These are phyloP conservation scores for Petroica traversi DNA, from an alignment of 2,113 vertebrate species.

Conservation along the genomic window DNA sequence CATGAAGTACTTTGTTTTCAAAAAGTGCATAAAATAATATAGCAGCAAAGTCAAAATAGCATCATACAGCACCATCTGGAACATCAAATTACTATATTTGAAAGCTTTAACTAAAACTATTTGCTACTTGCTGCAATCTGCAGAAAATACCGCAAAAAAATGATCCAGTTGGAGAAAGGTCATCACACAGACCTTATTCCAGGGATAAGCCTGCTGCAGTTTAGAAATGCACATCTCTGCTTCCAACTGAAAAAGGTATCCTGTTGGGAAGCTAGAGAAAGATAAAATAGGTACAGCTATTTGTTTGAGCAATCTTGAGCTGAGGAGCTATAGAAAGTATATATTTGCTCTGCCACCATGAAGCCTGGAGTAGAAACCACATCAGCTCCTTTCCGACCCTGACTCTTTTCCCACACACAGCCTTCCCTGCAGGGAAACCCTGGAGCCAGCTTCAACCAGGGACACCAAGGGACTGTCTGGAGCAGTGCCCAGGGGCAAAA, in stretches of 20 bases:
- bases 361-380: background rate
- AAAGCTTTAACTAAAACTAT: conserved; percentile 10
- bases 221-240: background rate
- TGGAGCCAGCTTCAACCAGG: background rate
- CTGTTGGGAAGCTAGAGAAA: background rate
- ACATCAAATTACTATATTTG: conserved; percentile 20
- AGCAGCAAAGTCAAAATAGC: background rate
- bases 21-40: background rate
- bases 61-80: background rate
- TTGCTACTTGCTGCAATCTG: conserved; percentile 28
- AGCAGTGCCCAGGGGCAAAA: background rate
- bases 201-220: background rate
- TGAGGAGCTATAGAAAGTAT: background rate
- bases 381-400: background rate
- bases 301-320: background rate
- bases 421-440: background rate
- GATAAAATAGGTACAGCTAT: background rate
- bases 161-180: background rate
- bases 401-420: too few relatives aligned
- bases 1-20: background rate
- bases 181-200: background rate
- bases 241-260: background rate
- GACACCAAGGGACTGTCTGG: accelerated
- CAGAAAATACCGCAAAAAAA: conserved; percentile 25
- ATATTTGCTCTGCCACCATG: background rate